These are phyloP conservation scores for Hybos culiciformis DNA, from an alignment of 2,888 invertebrate species.

Conservation along the genomic window DNA sequence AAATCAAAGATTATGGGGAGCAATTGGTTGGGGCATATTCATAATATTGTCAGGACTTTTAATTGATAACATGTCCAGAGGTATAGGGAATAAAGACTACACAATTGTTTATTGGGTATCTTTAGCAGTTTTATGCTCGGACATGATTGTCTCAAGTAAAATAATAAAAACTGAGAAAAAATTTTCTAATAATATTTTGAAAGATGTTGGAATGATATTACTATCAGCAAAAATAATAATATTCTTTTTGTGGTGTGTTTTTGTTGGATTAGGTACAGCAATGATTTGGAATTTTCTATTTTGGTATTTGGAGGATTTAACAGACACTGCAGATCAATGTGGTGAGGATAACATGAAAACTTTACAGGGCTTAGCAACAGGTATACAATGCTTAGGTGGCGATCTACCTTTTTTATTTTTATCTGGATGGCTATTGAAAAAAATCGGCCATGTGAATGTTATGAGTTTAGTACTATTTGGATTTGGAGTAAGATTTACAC, in stretches of 20 bases:
- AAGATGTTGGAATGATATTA: slow-evolving; percentile 48
- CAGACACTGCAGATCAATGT: slow-evolving; percentile 30
- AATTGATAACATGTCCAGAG: slow-evolving; percentile 52
- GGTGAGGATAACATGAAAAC: slow-evolving; percentile 45
- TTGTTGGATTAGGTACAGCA: slow-evolving; percentile 64
- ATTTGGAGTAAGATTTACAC: slow-evolving; percentile 58
- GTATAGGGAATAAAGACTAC: slow-evolving; percentile 49
- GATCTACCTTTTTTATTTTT: slow-evolving; percentile 70
- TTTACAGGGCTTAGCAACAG: slow-evolving; percentile 50
- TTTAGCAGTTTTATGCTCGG: no score
- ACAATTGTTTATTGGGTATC: no score
- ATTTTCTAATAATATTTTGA: slow-evolving; percentile 45
- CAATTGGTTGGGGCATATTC: slow-evolving; percentile 65
- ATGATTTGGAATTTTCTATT: slow-evolving; percentile 71
- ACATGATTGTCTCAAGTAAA: no score
- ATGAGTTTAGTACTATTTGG: slow-evolving; percentile 63
- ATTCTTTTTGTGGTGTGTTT: slow-evolving; percentile 59
- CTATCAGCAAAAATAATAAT: slow-evolving; percentile 46
- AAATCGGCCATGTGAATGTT: slow-evolving; percentile 58
- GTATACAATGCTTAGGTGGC: slow-evolving; percentile 59
- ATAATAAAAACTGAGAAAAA: slow-evolving; percentile 47
- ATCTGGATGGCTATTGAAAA: slow-evolving; percentile 53
- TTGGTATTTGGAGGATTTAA: slow-evolving; percentile 62
- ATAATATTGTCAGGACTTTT: slow-evolving; percentile 58
- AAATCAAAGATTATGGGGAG: slow-evolving; percentile 68